Conservation (phyloP, 2,888 invertebrate species). For the Tigriopus californicus region DNA sequence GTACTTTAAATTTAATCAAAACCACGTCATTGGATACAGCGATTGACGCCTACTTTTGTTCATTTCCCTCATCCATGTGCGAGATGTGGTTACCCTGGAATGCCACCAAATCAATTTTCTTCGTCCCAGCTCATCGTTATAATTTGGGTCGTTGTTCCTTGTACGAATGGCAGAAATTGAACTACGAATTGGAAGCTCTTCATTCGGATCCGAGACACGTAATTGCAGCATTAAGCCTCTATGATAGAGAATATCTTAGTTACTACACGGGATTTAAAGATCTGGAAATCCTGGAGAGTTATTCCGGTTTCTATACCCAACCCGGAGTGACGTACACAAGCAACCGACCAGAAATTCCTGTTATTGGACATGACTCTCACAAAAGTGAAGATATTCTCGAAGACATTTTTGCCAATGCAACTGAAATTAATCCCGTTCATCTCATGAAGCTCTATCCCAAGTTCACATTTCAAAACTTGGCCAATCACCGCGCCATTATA, state of each 20-base stretch:
- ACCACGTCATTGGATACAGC: not conserved
- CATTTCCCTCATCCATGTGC: not conserved
- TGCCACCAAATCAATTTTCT: not conserved
- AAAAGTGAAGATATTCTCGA: not conserved
- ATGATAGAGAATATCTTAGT: slow-evolving; percentile 5
- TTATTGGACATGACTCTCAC: not conserved
- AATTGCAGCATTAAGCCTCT: not conserved
- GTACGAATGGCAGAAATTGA: not conserved
- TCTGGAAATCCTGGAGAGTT: not conserved
- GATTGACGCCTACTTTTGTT: slow-evolving; percentile 1
- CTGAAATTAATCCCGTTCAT: not conserved
- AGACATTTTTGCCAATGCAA: not conserved
- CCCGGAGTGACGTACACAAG: not conserved
- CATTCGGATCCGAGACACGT: not conserved
- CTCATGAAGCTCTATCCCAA: not conserved
- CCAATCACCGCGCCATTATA: not conserved
- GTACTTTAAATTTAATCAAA: not conserved
- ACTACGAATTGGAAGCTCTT: not conserved
- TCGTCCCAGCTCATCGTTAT: not conserved
- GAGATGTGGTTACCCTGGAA: not conserved
- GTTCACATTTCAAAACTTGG: not conserved
- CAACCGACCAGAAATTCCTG: too few relatives aligned
- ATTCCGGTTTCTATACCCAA: not conserved
- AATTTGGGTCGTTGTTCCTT: not conserved
- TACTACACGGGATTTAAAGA: not conserved